A percentile compares a stretch with the other conserved stretches of the same genome.
These are phyloP conservation scores for Anodontia alba DNA, from an alignment of 2,888 invertebrate genomes.

Conservation along the genomic window DNA sequence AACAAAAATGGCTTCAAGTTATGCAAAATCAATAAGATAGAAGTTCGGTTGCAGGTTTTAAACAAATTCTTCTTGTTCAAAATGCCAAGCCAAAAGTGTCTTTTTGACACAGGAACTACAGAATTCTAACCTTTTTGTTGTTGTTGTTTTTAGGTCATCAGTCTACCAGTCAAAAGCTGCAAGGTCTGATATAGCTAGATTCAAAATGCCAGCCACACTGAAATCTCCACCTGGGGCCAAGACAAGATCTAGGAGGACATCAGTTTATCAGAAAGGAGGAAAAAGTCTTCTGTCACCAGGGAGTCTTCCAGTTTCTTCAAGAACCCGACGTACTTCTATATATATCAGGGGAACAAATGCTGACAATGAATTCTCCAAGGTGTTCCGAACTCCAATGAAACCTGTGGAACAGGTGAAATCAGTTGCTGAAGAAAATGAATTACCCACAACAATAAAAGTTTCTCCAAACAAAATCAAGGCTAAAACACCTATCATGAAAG, in stretches of 20 bases:
- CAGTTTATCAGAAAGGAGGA: constrained; percentile 65
- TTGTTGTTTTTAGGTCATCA: constrained; percentile 57
- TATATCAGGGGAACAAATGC: constrained; percentile 43
- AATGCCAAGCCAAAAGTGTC: too few species aligned
- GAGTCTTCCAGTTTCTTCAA: constrained; percentile 21
- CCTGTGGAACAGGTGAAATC: constrained; percentile 1
- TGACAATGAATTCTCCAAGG: constrained; percentile 53
- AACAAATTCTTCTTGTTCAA: too few species aligned
- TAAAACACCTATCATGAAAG: constrained; percentile 9
- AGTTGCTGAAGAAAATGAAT: not conserved
- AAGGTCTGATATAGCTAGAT: constrained; percentile 27
- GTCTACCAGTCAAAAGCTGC: constrained; percentile 54
- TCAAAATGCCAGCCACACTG: constrained; percentile 52
- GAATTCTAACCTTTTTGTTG: too few species aligned
- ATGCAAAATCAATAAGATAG: too few species aligned
- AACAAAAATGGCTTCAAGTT: too few species aligned
- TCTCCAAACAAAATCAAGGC: not conserved
- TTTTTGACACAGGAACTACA: too few species aligned
- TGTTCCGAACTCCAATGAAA: constrained; percentile 52
- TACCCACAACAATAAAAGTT: not conserved
- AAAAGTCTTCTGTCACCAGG: constrained; percentile 38
- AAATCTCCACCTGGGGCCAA: constrained; percentile 66
- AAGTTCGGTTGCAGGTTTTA: too few species aligned
- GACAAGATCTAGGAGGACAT: constrained; percentile 64
- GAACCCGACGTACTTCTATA: constrained; percentile 43